Conservation (phyloP, 2,888 invertebrate species). For the Agriopis aurantiaria region DNA sequence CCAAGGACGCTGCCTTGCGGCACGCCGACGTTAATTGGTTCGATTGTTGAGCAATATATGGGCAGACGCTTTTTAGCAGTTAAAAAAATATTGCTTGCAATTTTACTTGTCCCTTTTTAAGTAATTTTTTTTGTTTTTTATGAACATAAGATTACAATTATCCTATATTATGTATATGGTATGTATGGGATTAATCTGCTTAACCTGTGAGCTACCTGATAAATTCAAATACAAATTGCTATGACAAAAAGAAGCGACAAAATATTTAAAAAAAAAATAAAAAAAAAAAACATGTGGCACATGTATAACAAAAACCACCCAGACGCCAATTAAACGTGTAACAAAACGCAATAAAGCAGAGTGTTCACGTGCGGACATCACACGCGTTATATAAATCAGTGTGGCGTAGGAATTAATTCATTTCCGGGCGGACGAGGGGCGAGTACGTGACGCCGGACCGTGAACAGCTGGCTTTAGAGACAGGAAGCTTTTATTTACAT, state of each 20-base stretch:
- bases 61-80: constrained; percentile 7
- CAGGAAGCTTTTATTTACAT: constrained; percentile 33
- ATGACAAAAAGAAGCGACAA: background rate
- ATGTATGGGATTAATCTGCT: too few species aligned
- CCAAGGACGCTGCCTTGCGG: constrained; percentile 52
- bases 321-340: constrained; percentile 42
- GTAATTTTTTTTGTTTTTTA: background rate
- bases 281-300: background rate
- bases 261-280: background rate
- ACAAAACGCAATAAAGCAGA: constrained; percentile 45
- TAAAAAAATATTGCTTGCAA: constrained; percentile 10
- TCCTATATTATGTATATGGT: too few species aligned
- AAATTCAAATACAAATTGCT: too few species aligned
- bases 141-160: background rate
- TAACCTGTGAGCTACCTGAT: too few species aligned
- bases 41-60: constrained; percentile 29
- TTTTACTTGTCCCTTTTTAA: background rate
- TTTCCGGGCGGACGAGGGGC: constrained; percentile 58
- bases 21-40: constrained; percentile 42
- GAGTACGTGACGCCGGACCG: constrained; percentile 55
- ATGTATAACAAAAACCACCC: constrained; percentile 12
- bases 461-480: constrained; percentile 42
- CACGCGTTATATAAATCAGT: constrained; percentile 69
- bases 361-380: constrained; percentile 51
- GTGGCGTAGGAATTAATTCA: constrained; percentile 69